phyloP scores from a whole-genome alignment of 2,113 vertebrate species.

The Synodontis membranacea region DNA sequence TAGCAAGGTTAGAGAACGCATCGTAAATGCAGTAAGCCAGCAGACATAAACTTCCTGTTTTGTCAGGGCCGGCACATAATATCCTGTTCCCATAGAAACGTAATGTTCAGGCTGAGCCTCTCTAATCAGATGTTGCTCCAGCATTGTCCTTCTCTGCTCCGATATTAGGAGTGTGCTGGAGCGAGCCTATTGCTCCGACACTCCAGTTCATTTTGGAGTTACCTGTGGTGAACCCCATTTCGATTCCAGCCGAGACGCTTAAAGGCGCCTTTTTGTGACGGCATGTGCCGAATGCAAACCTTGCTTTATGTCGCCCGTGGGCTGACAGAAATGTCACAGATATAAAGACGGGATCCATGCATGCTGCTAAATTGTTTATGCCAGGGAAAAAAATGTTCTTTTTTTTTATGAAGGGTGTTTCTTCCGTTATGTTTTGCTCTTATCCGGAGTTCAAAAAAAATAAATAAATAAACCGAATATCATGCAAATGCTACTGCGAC shows the following conservation, averaged over 20 bases:
- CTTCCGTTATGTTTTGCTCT: constrained; percentile 11
- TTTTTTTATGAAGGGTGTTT: neutral
- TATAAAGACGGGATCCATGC: constrained; percentile 42
- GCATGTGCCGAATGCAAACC: constrained; percentile 43
- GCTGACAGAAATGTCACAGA: constrained; percentile 51
- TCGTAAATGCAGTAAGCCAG: constrained; percentile 47
- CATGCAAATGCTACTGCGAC: constrained; percentile 9
- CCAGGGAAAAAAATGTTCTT: constrained; percentile 2
- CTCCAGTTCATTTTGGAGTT: constrained; percentile 50
- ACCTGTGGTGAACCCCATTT: constrained; percentile 57
- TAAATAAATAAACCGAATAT: neutral
- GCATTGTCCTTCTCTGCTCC: constrained; percentile 48
- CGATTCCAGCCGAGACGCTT: constrained; percentile 49
- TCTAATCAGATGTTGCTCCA: constrained; percentile 57
- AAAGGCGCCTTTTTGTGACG: constrained; percentile 38
- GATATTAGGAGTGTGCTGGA: constrained; percentile 45
- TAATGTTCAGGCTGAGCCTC: constrained; percentile 46
- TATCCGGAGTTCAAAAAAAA: constrained; percentile 11
- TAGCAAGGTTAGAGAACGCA: constrained; percentile 25
- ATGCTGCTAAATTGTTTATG: constrained; percentile 47
- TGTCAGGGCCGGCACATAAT: constrained; percentile 49
- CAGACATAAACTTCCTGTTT: constrained; percentile 60
- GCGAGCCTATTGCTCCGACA: constrained; percentile 43
- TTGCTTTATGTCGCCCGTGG: constrained; percentile 34
- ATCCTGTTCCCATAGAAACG: constrained; percentile 63